Conservation (phyloP, 2,888 invertebrate species). For the Rhingia campestris region DNA sequence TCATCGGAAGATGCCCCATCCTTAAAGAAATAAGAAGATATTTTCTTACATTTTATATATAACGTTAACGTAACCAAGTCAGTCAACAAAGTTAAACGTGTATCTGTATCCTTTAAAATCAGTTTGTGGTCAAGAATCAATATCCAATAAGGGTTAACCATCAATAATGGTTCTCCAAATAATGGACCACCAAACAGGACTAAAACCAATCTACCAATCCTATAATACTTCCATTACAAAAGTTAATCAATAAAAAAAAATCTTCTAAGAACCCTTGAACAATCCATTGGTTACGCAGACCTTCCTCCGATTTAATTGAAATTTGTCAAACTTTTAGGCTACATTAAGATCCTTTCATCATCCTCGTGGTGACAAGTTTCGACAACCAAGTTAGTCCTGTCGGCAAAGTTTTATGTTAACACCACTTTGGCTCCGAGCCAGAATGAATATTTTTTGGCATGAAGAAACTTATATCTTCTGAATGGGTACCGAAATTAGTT, state of each 20-base stretch:
- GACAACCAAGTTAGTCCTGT: slow-evolving; percentile 3
- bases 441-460: neutral
- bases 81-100: too few relatives aligned
- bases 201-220: too few relatives aligned
- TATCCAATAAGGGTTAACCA: too few relatives aligned
- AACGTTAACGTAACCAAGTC: too few relatives aligned
- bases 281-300: slow-evolving; percentile 1
- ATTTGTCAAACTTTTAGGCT: neutral
- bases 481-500: slow-evolving; percentile 6
- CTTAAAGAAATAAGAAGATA: too few relatives aligned
- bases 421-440: slow-evolving; percentile 23
- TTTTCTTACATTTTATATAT: too few relatives aligned
- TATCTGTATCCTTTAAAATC: too few relatives aligned
- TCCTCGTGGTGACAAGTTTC: slow-evolving; percentile 10
- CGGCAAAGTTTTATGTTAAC: slow-evolving; percentile 11
- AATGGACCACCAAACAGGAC: too few relatives aligned
- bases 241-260: neutral
- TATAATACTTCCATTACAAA: too few relatives aligned
- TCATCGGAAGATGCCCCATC: too few relatives aligned
- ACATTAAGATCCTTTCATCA: slow-evolving; percentile 1
- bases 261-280: neutral
- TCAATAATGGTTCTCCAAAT: too few relatives aligned
- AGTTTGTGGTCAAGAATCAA: too few relatives aligned
- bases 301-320: neutral
- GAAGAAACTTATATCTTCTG: neutral